Base-by-base conservation (phyloP, 2,797 vertebrate genomes). In the Siniperca scherzeri region DNA sequence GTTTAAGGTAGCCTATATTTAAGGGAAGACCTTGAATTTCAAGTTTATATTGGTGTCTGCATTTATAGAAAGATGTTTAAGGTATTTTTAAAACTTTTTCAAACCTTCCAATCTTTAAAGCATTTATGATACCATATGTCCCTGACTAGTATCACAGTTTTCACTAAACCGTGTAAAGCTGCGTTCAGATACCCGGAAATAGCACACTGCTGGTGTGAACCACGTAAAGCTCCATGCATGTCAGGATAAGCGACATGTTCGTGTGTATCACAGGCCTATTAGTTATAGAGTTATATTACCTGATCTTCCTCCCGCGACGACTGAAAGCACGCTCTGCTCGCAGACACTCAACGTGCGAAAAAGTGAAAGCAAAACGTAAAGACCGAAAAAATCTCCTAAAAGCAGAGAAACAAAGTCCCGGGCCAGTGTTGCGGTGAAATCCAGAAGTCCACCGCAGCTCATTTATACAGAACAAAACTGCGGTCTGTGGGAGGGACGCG, bases 401-500 rank as follows among this genome's bases (percentile, higher is more conserved):
- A 11, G 1, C 0, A 0, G 1, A 13, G 21, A 16, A 5, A 2
- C 19, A n/a, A 2, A 11, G 25, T 8, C 14, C 27, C 9, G 25
- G 7, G 8, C 0, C 57, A 0, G 7, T 16, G 61, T 6, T 4
- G 5, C 1, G 50, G 25, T 1, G 6, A n/a, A 30, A 30, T 0
- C 1, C 38, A 17, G 13, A 1, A 2, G 19, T 5, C 0, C 16
- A 0, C 46, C 27, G 25, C 77, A 1, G 69, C 65, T 60, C 84
- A 81, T 90, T 78, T 88, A 85, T 77, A 68, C 6, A 5, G 22
- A 61, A 3, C 42, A 25, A 17, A 1, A 50, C 36, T 30, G 27
- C 30, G 0, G 64, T 10, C 22, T 50, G 74, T 77, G 90, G 80
- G 89, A 57, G 91, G 74, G 83, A 85, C 88, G 84, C 90, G 78